Percentiles rank a stretch among this genome's conserved stretches.
Evolutionary conservation across 2,888 invertebrate genomes (phyloP).

Genomic region (Polietes domitor): DNA sequence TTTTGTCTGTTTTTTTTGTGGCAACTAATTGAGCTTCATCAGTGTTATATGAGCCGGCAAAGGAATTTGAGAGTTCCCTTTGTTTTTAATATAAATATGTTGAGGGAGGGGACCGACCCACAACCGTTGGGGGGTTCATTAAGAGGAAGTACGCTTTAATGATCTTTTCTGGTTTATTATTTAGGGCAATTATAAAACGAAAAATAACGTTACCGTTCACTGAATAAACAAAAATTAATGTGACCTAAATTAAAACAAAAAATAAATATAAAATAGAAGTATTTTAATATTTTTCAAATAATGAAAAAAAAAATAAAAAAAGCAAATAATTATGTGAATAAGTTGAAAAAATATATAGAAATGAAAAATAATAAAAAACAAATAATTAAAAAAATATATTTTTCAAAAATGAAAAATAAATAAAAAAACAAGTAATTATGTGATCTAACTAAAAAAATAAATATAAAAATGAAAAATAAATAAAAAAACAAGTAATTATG

Average conservation of each 20-base stretch:
- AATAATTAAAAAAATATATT: no score
- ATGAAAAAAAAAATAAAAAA: no score
- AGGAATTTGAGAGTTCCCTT: not conserved
- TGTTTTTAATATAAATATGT: not conserved
- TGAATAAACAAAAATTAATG: not conserved
- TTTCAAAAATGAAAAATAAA: no score
- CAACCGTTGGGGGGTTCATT: not conserved
- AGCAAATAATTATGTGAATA: no score
- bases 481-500: no score
- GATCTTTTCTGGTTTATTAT: not conserved
- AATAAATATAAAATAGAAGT: no score
- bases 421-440: no score
- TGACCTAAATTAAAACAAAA: not conserved
- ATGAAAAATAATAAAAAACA: no score
- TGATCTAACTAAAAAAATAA: no score
- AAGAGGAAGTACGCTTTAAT: not conserved
- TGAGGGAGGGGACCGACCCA: not conserved
- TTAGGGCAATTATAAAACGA: not conserved
- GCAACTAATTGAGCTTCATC: not conserved
- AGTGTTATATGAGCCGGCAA: conserved; percentile 6
- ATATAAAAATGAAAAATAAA: no score
- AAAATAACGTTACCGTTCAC: not conserved
- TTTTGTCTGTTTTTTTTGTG: not conserved
- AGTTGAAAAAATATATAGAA: no score
- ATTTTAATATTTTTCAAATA: no score